Conservation (phyloP, 64 coral and sea anemone species). For the Stylophora pistillata region DNA sequence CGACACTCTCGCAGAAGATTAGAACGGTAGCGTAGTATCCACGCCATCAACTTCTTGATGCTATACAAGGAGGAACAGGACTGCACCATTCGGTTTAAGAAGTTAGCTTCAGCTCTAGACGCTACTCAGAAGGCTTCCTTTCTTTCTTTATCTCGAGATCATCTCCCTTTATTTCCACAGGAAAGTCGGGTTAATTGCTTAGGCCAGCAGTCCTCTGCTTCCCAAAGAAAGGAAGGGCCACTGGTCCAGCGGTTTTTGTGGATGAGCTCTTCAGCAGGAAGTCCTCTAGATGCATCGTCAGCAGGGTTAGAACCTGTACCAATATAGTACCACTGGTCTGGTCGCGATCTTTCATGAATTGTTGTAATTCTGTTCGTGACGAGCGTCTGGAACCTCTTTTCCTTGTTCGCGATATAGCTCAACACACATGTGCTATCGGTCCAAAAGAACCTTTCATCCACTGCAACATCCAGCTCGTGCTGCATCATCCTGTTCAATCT, state of each 20-base stretch:
- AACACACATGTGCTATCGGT: constrained; percentile 22
- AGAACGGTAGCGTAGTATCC: too few relatives aligned
- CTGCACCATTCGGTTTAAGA: too few relatives aligned
- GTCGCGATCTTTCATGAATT: too few relatives aligned
- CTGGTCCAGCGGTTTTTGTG: too few relatives aligned
- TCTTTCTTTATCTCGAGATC: neutral
- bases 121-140: neutral
- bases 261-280: neutral
- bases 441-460: too few relatives aligned
- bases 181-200: neutral
- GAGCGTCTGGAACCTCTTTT: constrained; percentile 15
- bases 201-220: neutral
- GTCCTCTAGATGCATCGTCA: neutral
- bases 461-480: neutral
- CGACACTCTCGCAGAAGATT: constrained; percentile 10
- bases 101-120: too few relatives aligned
- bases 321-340: too few relatives aligned
- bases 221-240: constrained; percentile 8
- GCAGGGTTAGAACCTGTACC: neutral
- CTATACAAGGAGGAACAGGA: too few relatives aligned
- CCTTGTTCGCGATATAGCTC: constrained; percentile 9
- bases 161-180: constrained; percentile 16
- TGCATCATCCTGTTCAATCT: neutral
- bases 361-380: constrained; percentile 24
- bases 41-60: too few relatives aligned